Evolutionary conservation across 2,888 invertebrate species (phyloP), one percentile per base, ranked within the genome.

Genomic region (Andrena bicolor): DNA sequence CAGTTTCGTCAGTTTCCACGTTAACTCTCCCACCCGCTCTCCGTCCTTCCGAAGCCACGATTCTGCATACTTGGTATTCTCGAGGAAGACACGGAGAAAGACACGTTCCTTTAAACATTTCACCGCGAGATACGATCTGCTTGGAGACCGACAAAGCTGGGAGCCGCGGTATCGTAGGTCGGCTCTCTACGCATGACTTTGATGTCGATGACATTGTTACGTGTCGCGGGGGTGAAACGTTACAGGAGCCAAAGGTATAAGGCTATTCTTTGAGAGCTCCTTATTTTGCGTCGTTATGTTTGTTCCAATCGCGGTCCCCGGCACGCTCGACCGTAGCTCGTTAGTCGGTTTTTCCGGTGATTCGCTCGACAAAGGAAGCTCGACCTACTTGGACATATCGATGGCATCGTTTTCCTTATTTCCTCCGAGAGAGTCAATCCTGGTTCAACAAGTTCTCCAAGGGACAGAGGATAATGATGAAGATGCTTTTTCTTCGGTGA

Each of bases 331-430:
- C 63, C 51, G 35, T 35, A 63, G 35, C 64, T 76, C 72, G 64
- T 76, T 72, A 76, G 48, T 41, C 49, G 48, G 16, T 35, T 76
- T 76, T 13, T 16, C 41, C 70, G 35, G 8, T 16, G 61, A 63
- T 71, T 70, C 26, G 7, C 35, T 16, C 23, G 26, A 41, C 63
- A 72, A 64, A 51, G 64, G 64, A 72, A 23, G 35, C 74, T 76
- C 61, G 76, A 76, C 77, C 77, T 77, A 74, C 77, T 74, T 73
- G 58, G 60, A 66, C 74, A 35, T 60, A 66, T 77, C 74, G 65
- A 66, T 58, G 48, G 58, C 71, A 26, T 74, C 35, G 74, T 64
- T 72, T 64, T 48, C 76, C 41, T 72, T 49, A 64, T 76, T 76
- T 76, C 76, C 53, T 63, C n/a, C 48, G 16, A 48, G 53, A 56